These are phyloP conservation scores for Urophycis tenuis DNA, from an alignment of 2,797 vertebrate genomes.

Conservation along the genomic window DNA sequence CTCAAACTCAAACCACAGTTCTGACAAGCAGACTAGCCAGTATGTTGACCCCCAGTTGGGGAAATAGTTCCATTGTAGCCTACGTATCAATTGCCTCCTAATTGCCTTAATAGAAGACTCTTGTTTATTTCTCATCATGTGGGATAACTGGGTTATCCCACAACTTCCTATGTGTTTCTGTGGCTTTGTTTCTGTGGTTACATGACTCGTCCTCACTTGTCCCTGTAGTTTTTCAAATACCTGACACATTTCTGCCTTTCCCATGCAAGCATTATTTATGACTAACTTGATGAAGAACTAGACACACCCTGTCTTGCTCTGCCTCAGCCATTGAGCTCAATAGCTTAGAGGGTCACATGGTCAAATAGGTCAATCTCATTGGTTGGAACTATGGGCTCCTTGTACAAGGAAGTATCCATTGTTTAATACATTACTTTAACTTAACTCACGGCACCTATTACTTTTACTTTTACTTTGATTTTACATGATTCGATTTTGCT, in stretches of 20 bases:
- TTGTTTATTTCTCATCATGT: not conserved
- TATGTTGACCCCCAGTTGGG: no score
- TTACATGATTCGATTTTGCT: not conserved
- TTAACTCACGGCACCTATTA: not conserved
- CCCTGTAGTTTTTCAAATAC: no score
- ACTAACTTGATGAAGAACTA: constrained; percentile 21
- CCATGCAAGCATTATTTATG: constrained; percentile 48
- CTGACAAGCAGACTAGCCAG: not conserved
- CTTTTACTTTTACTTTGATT: no score
- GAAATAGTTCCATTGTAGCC: no score
- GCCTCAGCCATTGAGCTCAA: constrained; percentile 18
- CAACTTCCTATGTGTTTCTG: no score
- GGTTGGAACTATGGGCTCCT: not conserved
- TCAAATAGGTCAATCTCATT: not conserved
- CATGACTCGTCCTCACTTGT: not conserved
- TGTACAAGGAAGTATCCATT: not conserved
- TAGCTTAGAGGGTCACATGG: not conserved
- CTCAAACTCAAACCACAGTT: not conserved
- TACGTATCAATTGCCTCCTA: no score
- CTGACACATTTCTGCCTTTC: constrained; percentile 1
- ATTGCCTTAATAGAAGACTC: not conserved
- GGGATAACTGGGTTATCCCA: no score
- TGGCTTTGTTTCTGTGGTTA: not conserved
- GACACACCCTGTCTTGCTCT: constrained; percentile 50
- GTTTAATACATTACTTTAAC: not conserved